Conservation (phyloP, 2,113 vertebrate species). For the Periophthalmus modestus region DNA sequence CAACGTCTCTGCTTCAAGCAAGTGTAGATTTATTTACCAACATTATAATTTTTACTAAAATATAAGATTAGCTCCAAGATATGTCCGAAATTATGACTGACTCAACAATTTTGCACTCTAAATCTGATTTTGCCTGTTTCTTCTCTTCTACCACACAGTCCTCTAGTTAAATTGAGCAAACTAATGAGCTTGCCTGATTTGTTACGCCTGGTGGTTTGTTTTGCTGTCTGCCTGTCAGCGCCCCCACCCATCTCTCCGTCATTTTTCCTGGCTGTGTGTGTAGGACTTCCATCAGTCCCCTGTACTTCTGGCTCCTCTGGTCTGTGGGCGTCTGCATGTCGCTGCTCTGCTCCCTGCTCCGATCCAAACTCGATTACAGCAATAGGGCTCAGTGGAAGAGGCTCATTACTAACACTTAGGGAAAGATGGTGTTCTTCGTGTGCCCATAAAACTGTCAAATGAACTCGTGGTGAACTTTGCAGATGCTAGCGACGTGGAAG, state of each 20-base stretch:
- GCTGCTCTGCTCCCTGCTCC: background rate
- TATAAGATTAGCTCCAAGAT: background rate
- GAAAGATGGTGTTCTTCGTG: background rate
- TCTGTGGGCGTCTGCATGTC: conserved; percentile 8
- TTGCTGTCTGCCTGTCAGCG: background rate
- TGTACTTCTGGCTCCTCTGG: background rate
- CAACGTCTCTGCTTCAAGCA: background rate
- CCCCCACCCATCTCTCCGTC: background rate
- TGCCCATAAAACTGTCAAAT: conserved; percentile 8
- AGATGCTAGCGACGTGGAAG: background rate
- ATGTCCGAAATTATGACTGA: background rate
- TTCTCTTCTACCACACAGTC: background rate
- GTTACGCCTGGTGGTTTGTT: background rate
- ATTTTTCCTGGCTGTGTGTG: background rate
- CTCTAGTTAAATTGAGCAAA: background rate
- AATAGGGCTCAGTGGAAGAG: conserved; percentile 3
- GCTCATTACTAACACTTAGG: conserved; percentile 12
- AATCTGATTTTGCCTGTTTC: background rate
- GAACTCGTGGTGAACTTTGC: conserved; percentile 1
- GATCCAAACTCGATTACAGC: conserved; percentile 11
- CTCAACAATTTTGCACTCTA: background rate
- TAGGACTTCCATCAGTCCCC: background rate
- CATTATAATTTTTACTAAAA: background rate
- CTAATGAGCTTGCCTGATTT: background rate
- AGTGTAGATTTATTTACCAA: background rate